Evolutionary conservation across 1,140 invertebrate species (phyloP).

Genomic region (Drosophila pachea): DNA sequence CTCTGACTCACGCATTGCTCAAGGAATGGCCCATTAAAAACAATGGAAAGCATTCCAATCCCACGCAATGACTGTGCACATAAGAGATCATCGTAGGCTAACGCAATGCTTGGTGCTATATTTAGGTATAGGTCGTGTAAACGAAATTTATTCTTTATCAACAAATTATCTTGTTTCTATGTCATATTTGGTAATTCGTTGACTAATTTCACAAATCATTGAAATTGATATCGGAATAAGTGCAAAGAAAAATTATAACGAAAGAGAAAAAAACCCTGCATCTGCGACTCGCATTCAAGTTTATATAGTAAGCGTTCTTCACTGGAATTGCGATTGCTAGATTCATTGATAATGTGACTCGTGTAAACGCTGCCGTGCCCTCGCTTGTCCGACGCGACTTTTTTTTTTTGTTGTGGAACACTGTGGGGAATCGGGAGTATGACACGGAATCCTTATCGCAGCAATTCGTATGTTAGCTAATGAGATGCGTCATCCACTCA

Average conservation of each 20-base stretch:
- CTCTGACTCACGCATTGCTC: conserved; percentile 46
- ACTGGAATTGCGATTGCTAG: conserved; percentile 22
- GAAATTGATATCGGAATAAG: conserved; percentile 16
- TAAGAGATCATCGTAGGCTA: conserved; percentile 12
- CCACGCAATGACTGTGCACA: conserved; percentile 50
- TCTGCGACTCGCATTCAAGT: conserved; percentile 21
- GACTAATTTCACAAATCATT: conserved; percentile 48
- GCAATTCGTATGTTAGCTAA: conserved; percentile 14
- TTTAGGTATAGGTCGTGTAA: conserved; percentile 22
- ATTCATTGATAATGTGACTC: conserved; percentile 43
- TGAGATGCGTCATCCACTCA: conserved; percentile 33
- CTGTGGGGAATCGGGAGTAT: not conserved
- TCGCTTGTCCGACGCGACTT: conserved; percentile 12
- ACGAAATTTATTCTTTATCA: not conserved
- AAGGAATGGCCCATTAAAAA: conserved; percentile 40
- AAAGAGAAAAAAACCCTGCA: conserved; percentile 2
- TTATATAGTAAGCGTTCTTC: conserved; percentile 43
- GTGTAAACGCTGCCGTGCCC: not conserved
- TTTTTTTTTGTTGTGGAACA: not conserved
- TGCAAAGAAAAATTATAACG: not conserved
- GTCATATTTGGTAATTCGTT: conserved; percentile 1
- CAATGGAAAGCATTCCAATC: conserved; percentile 63
- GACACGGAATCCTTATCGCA: conserved; percentile 30
- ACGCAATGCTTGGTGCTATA: conserved; percentile 21
- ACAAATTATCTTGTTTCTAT: not conserved